phyloP scores from a whole-genome alignment of 2,888 invertebrate genomes.

The Fragum sueziense region DNA sequence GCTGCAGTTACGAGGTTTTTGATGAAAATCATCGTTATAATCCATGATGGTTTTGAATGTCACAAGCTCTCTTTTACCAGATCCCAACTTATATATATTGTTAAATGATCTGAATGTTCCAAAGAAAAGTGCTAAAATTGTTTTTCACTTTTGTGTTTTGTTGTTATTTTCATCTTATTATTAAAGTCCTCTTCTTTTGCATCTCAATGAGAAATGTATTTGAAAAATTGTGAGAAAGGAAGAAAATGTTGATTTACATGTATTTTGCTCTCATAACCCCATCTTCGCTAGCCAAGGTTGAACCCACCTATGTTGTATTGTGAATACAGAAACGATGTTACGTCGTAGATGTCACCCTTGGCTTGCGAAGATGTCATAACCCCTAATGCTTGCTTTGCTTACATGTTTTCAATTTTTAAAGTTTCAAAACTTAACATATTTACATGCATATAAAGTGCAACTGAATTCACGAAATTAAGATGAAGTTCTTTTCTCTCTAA shows the following conservation, averaged over 20 bases:
- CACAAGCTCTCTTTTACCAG: too few relatives aligned
- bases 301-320: too few relatives aligned
- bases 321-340: too few relatives aligned
- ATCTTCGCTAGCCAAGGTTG: too few relatives aligned
- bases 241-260: background rate
- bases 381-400: background rate
- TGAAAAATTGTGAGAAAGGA: background rate
- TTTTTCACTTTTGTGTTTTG: background rate
- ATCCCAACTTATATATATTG: too few relatives aligned
- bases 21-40: too few relatives aligned
- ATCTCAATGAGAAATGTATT: background rate
- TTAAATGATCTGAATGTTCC: background rate
- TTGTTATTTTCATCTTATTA: too few relatives aligned
- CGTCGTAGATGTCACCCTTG: too few relatives aligned
- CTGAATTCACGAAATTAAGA: background rate
- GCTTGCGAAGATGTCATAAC: too few relatives aligned
- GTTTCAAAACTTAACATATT: background rate
- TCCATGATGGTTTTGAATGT: too few relatives aligned
- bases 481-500: background rate
- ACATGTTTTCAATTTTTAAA: background rate
- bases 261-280: too few relatives aligned
- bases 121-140: background rate
- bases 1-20: too few relatives aligned
- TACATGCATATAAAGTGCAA: background rate
- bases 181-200: background rate